Evolutionary conservation across 1,140 invertebrate genomes (phyloP).

Genomic region (Cataglyphis hispanica): DNA sequence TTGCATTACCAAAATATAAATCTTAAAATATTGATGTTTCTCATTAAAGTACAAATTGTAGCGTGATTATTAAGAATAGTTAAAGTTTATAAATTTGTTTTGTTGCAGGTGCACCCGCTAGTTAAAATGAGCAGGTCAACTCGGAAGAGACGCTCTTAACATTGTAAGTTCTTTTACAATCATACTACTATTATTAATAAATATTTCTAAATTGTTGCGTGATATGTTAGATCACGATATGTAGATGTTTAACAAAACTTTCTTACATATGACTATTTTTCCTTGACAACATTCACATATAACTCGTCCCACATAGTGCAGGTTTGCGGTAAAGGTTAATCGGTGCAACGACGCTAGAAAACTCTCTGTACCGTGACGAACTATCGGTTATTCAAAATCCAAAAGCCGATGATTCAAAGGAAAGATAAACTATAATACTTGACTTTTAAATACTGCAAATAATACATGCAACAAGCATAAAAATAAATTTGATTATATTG

Average conservation of each 20-base stretch:
- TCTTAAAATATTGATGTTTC: constrained; percentile 6
- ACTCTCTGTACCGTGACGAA: constrained; percentile 65
- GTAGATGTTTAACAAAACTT: constrained; percentile 7
- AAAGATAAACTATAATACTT: neutral
- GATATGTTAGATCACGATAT: neutral
- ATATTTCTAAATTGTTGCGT: neutral
- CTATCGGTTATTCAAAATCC: constrained; percentile 66
- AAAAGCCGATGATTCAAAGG: constrained; percentile 37
- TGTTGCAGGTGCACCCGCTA: constrained; percentile 73
- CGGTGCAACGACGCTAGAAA: constrained; percentile 71
- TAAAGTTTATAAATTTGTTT: constrained; percentile 74
- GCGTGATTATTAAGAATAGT: constrained; percentile 62
- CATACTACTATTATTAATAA: neutral
- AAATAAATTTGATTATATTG: neutral
- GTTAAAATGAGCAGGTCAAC: constrained; percentile 82
- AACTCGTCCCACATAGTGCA: constrained; percentile 52
- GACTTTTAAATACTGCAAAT: neutral
- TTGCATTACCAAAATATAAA: neutral
- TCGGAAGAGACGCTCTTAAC: constrained; percentile 81
- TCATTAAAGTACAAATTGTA: neutral
- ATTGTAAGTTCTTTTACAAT: constrained; percentile 72
- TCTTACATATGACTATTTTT: constrained; percentile 49
- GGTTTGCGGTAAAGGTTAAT: constrained; percentile 68
- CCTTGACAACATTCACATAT: constrained; percentile 59
- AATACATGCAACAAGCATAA: neutral